phyloP scores from a whole-genome alignment of 1,140 invertebrate genomes.

The Ceratitis capitata region DNA sequence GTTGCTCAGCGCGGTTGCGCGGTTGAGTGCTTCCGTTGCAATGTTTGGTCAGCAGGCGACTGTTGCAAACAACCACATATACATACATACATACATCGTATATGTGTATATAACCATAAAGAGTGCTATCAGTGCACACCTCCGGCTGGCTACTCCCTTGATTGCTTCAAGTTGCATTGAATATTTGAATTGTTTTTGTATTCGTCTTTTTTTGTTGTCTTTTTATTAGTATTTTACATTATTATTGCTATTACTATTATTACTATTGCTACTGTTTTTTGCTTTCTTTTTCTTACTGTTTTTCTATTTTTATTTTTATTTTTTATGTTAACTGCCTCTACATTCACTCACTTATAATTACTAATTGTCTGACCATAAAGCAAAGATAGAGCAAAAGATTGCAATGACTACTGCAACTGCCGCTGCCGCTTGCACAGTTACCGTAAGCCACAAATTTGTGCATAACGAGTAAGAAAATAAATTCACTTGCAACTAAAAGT shows the following conservation, averaged over 20 bases:
- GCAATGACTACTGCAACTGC: too few relatives aligned
- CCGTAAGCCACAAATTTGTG: neutral
- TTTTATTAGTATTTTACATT: conserved; percentile 18
- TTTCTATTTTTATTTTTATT: neutral
- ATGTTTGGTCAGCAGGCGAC: conserved; percentile 1
- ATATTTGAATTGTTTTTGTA: neutral
- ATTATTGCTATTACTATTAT: conserved; percentile 1
- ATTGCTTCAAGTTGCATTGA: neutral
- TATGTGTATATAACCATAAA: too few relatives aligned
- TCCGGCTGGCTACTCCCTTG: neutral
- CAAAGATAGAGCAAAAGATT: too few relatives aligned
- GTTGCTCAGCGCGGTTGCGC: neutral
- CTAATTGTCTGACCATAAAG: conserved; percentile 37
- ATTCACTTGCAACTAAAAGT: neutral
- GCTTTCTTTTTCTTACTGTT: neutral
- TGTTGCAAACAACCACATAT: neutral
- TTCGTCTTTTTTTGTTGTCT: neutral
- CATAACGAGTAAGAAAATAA: conserved; percentile 21
- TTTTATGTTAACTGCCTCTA: neutral
- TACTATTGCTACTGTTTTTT: neutral
- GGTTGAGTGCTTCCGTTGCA: conserved; percentile 33
- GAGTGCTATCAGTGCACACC: too few relatives aligned
- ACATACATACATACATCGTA: too few relatives aligned
- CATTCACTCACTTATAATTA: conserved; percentile 34
- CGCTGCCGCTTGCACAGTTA: conserved; percentile 27